Conservation (phyloP, 2,888 invertebrate genomes). For the Mantis religiosa region DNA sequence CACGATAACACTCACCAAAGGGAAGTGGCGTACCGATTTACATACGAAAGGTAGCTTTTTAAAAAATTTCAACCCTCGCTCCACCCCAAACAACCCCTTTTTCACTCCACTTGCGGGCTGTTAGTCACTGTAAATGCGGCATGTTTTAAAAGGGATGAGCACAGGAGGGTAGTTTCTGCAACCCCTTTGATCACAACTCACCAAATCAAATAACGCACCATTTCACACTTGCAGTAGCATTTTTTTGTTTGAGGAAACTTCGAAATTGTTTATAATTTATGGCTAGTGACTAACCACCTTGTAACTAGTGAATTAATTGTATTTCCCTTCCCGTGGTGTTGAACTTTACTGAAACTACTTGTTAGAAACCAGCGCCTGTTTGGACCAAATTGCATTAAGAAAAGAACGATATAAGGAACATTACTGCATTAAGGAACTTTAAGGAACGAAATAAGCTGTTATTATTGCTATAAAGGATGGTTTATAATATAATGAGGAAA, state of each 20-base stretch:
- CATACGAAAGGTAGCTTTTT: conserved; percentile 10
- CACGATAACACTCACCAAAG: background rate
- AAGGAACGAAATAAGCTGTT: no score
- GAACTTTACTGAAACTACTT: background rate
- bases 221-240: background rate
- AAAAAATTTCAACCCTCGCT: background rate
- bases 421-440: no score
- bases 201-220: conserved; percentile 7
- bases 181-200: conserved; percentile 12
- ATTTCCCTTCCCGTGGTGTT: background rate
- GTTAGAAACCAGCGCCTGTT: background rate
- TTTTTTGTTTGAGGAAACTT: background rate
- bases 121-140: conserved; percentile 4
- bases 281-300: background rate
- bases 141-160: background rate
- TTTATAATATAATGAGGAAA: no score
- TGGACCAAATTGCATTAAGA: background rate
- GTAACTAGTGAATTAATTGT: conserved; percentile 8
- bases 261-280: conserved; percentile 1
- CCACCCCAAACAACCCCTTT: background rate
- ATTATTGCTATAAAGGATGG: no score
- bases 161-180: background rate
- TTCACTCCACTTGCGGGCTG: background rate
- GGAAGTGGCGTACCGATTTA: background rate
- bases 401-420: background rate